Evolutionary conservation across 2,113 vertebrate genomes (phyloP).

Genomic region (Cochlearius cochlearius): DNA sequence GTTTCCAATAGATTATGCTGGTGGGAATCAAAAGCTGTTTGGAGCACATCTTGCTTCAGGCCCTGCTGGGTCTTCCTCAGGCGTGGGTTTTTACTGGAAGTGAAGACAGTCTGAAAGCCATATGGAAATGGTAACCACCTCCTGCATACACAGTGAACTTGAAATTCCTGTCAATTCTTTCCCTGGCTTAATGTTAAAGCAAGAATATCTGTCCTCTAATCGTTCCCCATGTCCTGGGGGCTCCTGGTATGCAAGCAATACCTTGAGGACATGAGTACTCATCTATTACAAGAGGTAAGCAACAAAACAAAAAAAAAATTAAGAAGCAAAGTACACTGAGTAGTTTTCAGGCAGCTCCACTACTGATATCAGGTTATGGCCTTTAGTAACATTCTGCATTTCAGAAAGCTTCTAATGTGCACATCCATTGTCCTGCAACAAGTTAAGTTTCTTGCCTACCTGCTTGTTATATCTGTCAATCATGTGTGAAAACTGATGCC

Average conservation of each 20-base stretch:
- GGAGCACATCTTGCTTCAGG: neutral
- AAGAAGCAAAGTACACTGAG: neutral
- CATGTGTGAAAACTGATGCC: neutral
- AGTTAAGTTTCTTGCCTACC: neutral
- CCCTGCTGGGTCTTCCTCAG: neutral
- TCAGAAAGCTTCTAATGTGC: neutral
- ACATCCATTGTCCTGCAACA: neutral
- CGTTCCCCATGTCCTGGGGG: neutral
- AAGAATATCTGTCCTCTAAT: neutral
- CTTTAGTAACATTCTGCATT: neutral
- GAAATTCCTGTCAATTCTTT: neutral
- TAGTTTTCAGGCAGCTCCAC: neutral
- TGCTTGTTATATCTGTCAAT: conserved; percentile 55
- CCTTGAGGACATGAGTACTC: neutral
- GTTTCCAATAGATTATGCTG: neutral
- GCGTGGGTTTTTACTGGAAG: neutral
- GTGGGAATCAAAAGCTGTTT: neutral
- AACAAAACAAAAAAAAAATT: neutral
- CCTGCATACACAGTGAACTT: neutral
- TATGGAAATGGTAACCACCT: neutral
- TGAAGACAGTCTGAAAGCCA: neutral
- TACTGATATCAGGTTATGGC: neutral
- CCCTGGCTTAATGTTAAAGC: neutral
- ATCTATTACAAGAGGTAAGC: neutral
- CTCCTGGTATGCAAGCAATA: neutral